phyloP scores from a whole-genome alignment of 2,797 vertebrate genomes.

The Capromys pilorides region DNA sequence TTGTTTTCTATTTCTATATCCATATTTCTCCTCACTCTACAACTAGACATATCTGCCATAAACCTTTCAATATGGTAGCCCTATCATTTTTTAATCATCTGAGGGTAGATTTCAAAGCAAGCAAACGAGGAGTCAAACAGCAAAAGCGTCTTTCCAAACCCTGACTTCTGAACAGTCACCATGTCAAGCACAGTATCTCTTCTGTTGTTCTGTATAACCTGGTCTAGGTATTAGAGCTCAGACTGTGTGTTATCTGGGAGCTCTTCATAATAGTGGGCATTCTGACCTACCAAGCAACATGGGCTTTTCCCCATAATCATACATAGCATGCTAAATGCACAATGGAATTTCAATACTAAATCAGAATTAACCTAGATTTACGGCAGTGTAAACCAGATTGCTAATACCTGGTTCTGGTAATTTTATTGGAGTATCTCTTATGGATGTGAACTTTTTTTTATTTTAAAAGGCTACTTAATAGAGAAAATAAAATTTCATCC shows the following conservation, averaged over 20 bases:
- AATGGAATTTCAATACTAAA: slow-evolving; percentile 59
- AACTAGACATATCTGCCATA: neutral
- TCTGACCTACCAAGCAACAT: slow-evolving; percentile 29
- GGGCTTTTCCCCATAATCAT: slow-evolving; percentile 14
- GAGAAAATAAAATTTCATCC: slow-evolving; percentile 75
- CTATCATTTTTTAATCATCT: neutral
- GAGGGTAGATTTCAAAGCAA: slow-evolving; percentile 46
- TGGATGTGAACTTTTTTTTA: slow-evolving; percentile 60
- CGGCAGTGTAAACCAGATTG: slow-evolving; percentile 65
- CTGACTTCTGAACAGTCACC: neutral
- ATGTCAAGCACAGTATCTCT: slow-evolving; percentile 28
- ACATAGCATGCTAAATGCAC: slow-evolving; percentile 21
- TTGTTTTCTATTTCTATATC: neutral
- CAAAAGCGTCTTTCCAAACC: neutral
- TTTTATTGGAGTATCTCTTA: slow-evolving; percentile 72
- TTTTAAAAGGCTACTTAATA: slow-evolving; percentile 73
- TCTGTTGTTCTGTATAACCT: neutral
- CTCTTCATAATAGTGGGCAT: neutral
- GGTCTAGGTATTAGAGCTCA: neutral
- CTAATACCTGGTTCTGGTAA: slow-evolving; percentile 71
- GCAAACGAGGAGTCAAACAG: neutral
- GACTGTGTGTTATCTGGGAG: neutral
- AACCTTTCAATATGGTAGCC: neutral
- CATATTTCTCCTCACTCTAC: neutral
- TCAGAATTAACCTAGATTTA: slow-evolving; percentile 44